These are phyloP conservation scores for Ahaetulla prasina DNA, from an alignment of 2,113 vertebrate species.

Conservation along the genomic window DNA sequence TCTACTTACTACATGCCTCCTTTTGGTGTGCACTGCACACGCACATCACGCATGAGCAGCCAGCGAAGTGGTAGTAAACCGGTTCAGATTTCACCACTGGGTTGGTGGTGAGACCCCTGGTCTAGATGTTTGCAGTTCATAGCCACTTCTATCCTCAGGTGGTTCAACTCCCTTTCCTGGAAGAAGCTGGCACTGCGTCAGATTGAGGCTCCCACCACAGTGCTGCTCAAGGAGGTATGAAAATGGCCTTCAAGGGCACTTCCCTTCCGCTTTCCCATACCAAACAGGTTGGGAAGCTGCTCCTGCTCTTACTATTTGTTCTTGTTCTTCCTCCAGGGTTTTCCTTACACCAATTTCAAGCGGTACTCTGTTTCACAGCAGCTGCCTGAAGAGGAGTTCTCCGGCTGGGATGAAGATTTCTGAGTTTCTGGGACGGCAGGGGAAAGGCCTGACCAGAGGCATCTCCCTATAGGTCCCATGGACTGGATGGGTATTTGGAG, in stretches of 20 bases:
- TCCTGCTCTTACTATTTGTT: background rate
- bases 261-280: background rate
- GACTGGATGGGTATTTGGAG: background rate
- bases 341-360: conserved; percentile 77
- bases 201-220: conserved; percentile 70
- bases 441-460: accelerated
- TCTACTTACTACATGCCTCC: too few species aligned
- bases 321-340: conserved; percentile 56
- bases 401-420: conserved; percentile 75
- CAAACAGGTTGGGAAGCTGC: background rate
- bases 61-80: too few species aligned
- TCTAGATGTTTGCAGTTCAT: background rate
- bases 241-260: background rate
- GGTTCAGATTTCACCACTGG: too few species aligned
- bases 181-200: conserved; percentile 72
- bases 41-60: too few species aligned
- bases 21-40: too few species aligned
- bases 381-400: conserved; percentile 71
- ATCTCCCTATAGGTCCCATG: background rate
- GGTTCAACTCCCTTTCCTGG: conserved; percentile 77
- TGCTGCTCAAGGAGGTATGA: conserved; percentile 70
- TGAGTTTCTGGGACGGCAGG: conserved; percentile 33
- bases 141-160: conserved; percentile 47
- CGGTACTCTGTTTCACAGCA: conserved; percentile 66
- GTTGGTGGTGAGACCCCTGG: too few species aligned